Percentiles rank a stretch among this genome's conserved stretches.
These are phyloP conservation scores for Bufotes viridis DNA, from an alignment of 2,797 vertebrate species.

Conservation along the genomic window DNA sequence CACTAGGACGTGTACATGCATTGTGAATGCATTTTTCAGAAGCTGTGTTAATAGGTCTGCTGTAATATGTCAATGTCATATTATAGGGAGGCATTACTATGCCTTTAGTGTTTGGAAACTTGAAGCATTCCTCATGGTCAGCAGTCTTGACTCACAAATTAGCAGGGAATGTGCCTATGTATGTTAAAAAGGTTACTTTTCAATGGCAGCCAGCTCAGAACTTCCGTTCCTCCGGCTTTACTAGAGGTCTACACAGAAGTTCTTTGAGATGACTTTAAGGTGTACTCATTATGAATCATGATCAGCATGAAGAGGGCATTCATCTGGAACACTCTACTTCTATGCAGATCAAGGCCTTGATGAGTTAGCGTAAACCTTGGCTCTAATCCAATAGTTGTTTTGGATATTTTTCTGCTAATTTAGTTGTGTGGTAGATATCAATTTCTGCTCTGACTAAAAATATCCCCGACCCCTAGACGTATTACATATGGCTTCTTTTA, in stretches of 20 bases:
- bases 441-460: not conserved
- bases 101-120: not conserved
- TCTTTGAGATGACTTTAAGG: not conserved
- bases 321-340: not conserved
- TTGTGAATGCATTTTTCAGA: not conserved
- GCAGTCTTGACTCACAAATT: not conserved
- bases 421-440: not conserved
- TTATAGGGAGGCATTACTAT: not conserved
- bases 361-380: not conserved
- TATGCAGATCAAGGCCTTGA: not conserved
- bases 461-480: not conserved
- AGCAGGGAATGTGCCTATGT: not conserved
- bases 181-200: conserved; percentile 7
- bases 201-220: not conserved
- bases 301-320: conserved; percentile 14
- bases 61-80: not conserved
- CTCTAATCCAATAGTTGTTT: not conserved
- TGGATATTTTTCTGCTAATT: not conserved
- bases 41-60: not conserved
- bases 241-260: not conserved
- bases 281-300: not conserved
- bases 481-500: not conserved
- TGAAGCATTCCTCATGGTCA: not conserved
- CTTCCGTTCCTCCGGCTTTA: not conserved
- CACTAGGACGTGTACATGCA: conserved; percentile 26